Base-by-base conservation (phyloP, 2,113 vertebrate genomes). In the Pseudorectes ferrugineus region DNA sequence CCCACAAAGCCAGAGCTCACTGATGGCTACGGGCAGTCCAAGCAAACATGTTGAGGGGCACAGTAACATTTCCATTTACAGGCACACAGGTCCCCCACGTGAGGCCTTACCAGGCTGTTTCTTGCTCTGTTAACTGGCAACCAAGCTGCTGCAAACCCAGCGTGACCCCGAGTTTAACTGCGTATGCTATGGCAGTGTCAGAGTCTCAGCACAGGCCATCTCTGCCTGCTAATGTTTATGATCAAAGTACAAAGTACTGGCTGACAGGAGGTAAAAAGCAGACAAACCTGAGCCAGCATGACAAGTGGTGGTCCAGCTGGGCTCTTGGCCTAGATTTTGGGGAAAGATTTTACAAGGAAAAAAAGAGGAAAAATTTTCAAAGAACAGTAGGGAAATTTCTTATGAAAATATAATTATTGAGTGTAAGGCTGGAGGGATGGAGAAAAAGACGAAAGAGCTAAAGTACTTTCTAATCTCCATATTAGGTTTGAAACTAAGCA, bases 41-140 rank as follows among this genome's bases (percentile, higher is more conserved):
- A 51, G 38, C 38, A 65, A 36, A n/a, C 33, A 6, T 0, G 3
- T 21, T 8, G 21, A 65, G 26, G 14, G n/a, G 38, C 61, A 67
- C 55, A 33, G 71, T 2, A 63, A 72, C 24, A 24, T 52, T 28
- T 45, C 36, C 24, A 55, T 36, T 59, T 59, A 12, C 40, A 92
- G 35, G 29, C n/a, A 73, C 16, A 19, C 2, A 10, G 31, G 42
- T 49, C 25, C 19, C 25, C 38, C 38, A 2, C 0, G 2, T 15
- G 40, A 75, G 43, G 28, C 73, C 36, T 73, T 72, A 67, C n/a
- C 48, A 78, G 68, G 42, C 79, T 51, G 11, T 23, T 67, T 61
- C 59, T 62, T n/a, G 26, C 38, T 57, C 33, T 31, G 10, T 59
- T 79, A 85, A 83, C 42, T 46, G 55, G 21, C 26, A 68, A 38